These are phyloP conservation scores for Dipodomys stephensi DNA, from an alignment of 2,113 vertebrate genomes.

Conservation along the genomic window DNA sequence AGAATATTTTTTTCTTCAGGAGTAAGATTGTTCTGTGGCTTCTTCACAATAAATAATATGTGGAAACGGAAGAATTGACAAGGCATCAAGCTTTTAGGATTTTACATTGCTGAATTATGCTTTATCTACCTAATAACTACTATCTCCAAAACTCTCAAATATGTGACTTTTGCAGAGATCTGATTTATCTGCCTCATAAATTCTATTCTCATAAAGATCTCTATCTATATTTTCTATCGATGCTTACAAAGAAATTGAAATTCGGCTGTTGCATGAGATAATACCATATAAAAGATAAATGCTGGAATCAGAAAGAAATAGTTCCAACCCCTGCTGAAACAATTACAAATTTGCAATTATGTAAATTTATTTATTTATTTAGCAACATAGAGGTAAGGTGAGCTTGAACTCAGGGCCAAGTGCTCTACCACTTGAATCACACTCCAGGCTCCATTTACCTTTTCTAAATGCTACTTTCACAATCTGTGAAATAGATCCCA, in stretches of 20 bases:
- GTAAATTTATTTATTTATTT: no score
- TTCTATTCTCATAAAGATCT: neutral
- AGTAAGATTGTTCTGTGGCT: neutral
- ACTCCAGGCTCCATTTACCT: neutral
- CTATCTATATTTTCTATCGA: conserved; percentile 11
- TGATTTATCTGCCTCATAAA: conserved; percentile 33
- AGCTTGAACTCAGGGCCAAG: no score
- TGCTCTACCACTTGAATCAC: no score
- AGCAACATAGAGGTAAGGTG: no score
- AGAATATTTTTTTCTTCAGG: conserved; percentile 41
- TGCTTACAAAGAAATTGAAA: conserved; percentile 42
- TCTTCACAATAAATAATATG: conserved; percentile 68
- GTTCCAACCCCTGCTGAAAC: neutral
- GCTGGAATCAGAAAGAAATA: neutral
- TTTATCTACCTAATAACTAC: conserved; percentile 49
- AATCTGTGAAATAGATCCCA: neutral
- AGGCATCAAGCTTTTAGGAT: conserved; percentile 3
- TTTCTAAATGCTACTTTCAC: neutral
- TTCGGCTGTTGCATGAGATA: neutral
- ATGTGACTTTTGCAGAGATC: neutral
- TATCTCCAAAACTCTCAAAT: conserved; percentile 42
- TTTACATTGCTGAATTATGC: conserved; percentile 9
- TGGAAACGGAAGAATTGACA: conserved; percentile 36
- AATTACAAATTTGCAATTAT: neutral
- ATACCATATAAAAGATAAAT: neutral